phyloP scores from a whole-genome alignment of 2,888 invertebrate species.

The Drosophila mercatorum region DNA sequence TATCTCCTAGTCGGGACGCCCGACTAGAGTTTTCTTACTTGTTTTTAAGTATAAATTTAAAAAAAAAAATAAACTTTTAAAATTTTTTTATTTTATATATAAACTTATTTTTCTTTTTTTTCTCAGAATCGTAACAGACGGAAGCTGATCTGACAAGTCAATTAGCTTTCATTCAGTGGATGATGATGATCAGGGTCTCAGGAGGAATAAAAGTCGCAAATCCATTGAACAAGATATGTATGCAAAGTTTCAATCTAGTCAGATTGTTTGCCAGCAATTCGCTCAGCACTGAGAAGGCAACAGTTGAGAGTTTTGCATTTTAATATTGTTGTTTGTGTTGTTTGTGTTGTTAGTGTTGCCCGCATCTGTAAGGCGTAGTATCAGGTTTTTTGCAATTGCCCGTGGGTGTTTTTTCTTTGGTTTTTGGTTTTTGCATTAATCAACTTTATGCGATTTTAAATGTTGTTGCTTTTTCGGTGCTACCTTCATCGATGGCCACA shows the following conservation, averaged over 20 bases:
- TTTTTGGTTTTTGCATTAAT: constrained; percentile 62
- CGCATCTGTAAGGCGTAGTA: constrained; percentile 3
- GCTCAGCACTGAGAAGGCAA: constrained; percentile 15
- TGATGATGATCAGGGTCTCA: not conserved
- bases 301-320: constrained; percentile 20
- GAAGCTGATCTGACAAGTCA: not conserved
- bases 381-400: constrained; percentile 22
- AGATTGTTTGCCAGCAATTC: constrained; percentile 18
- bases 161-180: not conserved
- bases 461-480: constrained; percentile 30
- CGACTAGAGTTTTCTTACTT: no score
- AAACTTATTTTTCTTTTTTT: no score
- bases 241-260: not conserved
- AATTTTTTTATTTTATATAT: no score
- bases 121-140: not conserved
- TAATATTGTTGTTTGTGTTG: constrained; percentile 5
- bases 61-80: no score
- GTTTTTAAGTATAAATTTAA: not conserved
- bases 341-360: constrained; percentile 12
- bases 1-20: no score
- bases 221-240: not conserved
- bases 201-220: not conserved
- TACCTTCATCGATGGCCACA: constrained; percentile 41
- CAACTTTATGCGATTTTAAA: constrained; percentile 63
- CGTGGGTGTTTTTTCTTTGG: constrained; percentile 59